Evolutionary conservation across 2,888 invertebrate species (phyloP), one percentile per base, ranked within the genome.

Genomic region (Sarcophaga variegata): DNA sequence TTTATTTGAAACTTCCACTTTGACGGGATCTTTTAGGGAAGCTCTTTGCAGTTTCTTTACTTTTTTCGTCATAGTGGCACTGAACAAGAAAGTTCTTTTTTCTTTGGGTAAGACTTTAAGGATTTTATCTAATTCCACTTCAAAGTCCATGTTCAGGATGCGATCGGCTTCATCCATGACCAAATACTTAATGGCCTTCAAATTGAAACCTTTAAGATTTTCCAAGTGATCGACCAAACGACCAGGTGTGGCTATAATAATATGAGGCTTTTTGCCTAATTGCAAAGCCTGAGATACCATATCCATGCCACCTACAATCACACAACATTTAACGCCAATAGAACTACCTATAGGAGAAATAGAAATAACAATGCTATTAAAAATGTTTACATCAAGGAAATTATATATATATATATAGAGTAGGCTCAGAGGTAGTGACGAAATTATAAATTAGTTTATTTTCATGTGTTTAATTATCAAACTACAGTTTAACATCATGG

Each of bases 81-180:
- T 99, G 94, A 99, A 99, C 17, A 99, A 94, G 91, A 97, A 97
- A 0, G 99, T 99, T 86, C 96, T 95, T 4, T 99, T 95, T 90
- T 99, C 98, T 47, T 97, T 95, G 0, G 99, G 99, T 80, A 99
- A 96, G 3, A 93, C 93, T 91, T 96, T 96, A 3, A 99, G 94
- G 81, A 99, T 99, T 94, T 99, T 99, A 93, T 99, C 98, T 0
- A 99, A 96, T 94, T 99, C 99, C 14, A 97, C 96, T 94, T 99
- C 99, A 92, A 99, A 99, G 92, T 99, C 99, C 98, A 99, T 98
- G 93, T 99, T 99, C 4, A 99, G 94, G 89, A 99, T 99, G 89
- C 99, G 95, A 94, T 99, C 99, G 0, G 99, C 99, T 95, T 99
- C 99, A 90, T 99, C 99, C 98, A 99, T 98, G 0, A 99, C 98